Evolutionary conservation across 2,113 vertebrate genomes (phyloP), one percentile per base, ranked within the genome.

Genomic region (Hucho hucho): DNA sequence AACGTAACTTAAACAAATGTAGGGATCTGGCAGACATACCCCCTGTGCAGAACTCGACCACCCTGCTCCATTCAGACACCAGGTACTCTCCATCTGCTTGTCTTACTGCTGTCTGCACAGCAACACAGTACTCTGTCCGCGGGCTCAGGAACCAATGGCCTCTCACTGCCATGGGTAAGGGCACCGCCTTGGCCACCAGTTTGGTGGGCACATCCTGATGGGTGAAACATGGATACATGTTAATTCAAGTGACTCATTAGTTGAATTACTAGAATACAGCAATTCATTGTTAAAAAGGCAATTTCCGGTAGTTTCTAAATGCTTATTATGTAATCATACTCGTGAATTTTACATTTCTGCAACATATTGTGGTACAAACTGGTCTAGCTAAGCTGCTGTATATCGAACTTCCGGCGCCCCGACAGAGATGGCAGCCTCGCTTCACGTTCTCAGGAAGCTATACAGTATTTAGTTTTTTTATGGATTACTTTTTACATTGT

Each of bases 91-190:
- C 95, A 0, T 98, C 97, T 0, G 94, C 92, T 83, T 96, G 96
- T 78, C 96, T 94, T 70, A 97, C 92, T 0, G 96, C 97, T 0
- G 95, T 97, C 87, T 98, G 97, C 79, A 98, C 96, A 0, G 96
- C 96, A 25, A 98, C 94, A 0, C 95, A 97, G 92, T 98, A 98
- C 75, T 97, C 95, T 0, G 96, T 98, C 77, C 96, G 92, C 0
- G 97, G 97, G 84, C 97, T 98, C 86, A 98, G 94, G 90, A 98
- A 98, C 97, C 97, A 98, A 90, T 98, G 97, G 0, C 96, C 97
- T 73, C 96, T 88, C 81, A 98, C 97, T 0, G 95, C 97, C 96
- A 98, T 98, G 81, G 97, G 96, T 47, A 98, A 90, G 0, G 95
- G 91, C 67, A 97, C 96, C 0, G 97, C 97, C 79, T 98, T 98